Base-by-base conservation (phyloP, 2,888 invertebrate genomes). In the Sussaba pulchella region DNA sequence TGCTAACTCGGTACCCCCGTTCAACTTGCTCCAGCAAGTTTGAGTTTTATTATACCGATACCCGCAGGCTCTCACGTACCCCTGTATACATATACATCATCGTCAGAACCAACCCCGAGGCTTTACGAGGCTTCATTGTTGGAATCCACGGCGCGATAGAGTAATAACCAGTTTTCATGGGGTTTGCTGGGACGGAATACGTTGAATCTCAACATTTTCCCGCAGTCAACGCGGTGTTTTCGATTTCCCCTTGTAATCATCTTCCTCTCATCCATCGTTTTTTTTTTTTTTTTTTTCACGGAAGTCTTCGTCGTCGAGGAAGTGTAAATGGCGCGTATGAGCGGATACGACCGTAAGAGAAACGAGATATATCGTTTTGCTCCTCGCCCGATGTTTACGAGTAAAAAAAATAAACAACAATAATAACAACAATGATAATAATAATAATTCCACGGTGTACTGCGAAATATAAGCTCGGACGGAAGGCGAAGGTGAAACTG, bases 111-210 rank as follows among this genome's bases (percentile, higher is more conserved):
- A n/a, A 17, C 57, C 31, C 10, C 21, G 61, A 17, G 61, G 67
- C 61, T 72, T 78, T 73, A 78, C 78, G 77, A 77, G 63, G 12
- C 61, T 73, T 67, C 52, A 73, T 78, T 73, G 78, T 78, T 73
- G 50, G 19, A 52, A 78, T 61, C 39, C 52, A 31, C 17, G n/a
- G 72, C 5, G 47, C 24, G 43, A 50, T 47, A 54, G 36, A 59
- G 67, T 72, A 72, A 72, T 64, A 67, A 52, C 52, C 52, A 14
- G 59, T 36, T 78, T 72, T 67, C 66, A 78, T 67, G 59, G 72
- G 64, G 47, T 66, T 24, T 71, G 64, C 71, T 39, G 52, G 9
- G 39, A 45, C 14, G 36, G 10, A 31, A 10, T 24, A 52, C n/a
- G n/a, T n/a, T n/a, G n/a, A n/a, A 52, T 72, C 72, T 72, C 31